Evolutionary conservation across 1,140 invertebrate genomes (phyloP), one percentile per base, ranked within the genome.

Genomic region (Tetraneura akinire): DNA sequence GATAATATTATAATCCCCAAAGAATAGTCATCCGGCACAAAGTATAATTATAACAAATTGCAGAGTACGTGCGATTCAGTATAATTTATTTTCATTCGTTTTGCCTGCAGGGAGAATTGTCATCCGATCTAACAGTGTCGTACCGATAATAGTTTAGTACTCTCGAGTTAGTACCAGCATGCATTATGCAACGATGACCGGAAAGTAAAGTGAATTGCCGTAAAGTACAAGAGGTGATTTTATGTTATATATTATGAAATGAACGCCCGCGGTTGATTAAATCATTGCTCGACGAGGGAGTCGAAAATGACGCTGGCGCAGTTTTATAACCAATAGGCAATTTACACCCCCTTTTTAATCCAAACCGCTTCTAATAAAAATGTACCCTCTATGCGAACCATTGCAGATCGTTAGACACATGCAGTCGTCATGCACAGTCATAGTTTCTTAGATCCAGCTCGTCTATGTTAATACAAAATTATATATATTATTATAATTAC

Each of bases 341-440:
- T 76, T 57, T 37, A 45, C 32, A 42, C 32, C 73, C 73, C 21
- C 21, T 76, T n/a, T n/a, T 51, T 23, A 74, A 51, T 74, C 53
- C 37, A 10, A 53, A 6, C 73, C 73, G 14, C 71, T 57, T 53
- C 49, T 76, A 76, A 76, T 76, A 53, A 76, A 70, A 76, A 60
- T 18, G 10, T 3, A 45, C n/a, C 73, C 73, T 76, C 45, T 57
- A n/a, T 45, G 51, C n/a, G 73, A 32, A 76, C 73, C n/a, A 42
- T 45, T 57, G 53, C 53, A 21, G 32, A 23, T 76, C 18, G 51
- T 76, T 37, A 60, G 70, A n/a, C 10, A 1, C 23, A 49, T 45
- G 62, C 18, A 18, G 32, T 21, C 32, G 32, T 11, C 9, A 23
- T 62, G 11, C 10, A 37, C 32, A 37, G 32, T 37, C 3, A 37